These are phyloP conservation scores for Eupristina koningsbergeri DNA, from an alignment of 1,140 invertebrate species.

Conservation along the genomic window DNA sequence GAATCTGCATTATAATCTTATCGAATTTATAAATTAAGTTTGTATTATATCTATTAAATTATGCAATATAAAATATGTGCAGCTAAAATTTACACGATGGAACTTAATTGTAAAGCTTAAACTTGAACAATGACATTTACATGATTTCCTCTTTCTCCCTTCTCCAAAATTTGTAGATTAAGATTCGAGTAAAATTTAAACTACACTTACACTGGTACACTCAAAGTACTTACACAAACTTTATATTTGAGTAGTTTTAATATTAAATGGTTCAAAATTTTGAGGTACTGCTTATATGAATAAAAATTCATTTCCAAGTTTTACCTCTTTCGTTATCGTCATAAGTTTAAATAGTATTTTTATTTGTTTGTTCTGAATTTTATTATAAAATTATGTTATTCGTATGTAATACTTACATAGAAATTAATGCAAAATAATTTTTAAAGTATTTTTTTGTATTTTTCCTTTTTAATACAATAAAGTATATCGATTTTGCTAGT, in stretches of 20 bases:
- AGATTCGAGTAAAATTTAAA: slow-evolving; percentile 38
- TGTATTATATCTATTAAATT: slow-evolving; percentile 9
- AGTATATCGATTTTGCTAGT: no score
- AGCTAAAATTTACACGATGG: slow-evolving; percentile 5
- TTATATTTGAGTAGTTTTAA: slow-evolving; percentile 12
- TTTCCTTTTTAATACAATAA: no score
- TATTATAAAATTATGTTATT: neutral
- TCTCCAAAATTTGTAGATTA: slow-evolving; percentile 19
- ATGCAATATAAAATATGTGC: neutral
- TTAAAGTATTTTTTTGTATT: no score
- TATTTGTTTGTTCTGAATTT: neutral
- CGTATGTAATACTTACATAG: neutral
- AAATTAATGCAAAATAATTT: neutral
- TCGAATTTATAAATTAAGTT: neutral
- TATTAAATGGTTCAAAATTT: neutral
- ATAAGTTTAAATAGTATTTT: neutral
- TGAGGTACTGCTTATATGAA: slow-evolving; percentile 10
- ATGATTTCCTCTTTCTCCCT: neutral
- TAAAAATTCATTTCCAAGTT: neutral
- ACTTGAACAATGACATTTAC: slow-evolving; percentile 39
- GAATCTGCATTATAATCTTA: neutral
- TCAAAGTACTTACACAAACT: slow-evolving; percentile 14
- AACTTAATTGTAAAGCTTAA: slow-evolving; percentile 32
- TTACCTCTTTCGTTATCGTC: neutral
- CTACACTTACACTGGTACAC: neutral